A percentile compares a stretch with the other conserved stretches of the same genome.
These are phyloP conservation scores for Philypnodon macrostomus DNA, from an alignment of 2,797 vertebrate genomes.

Conservation along the genomic window DNA sequence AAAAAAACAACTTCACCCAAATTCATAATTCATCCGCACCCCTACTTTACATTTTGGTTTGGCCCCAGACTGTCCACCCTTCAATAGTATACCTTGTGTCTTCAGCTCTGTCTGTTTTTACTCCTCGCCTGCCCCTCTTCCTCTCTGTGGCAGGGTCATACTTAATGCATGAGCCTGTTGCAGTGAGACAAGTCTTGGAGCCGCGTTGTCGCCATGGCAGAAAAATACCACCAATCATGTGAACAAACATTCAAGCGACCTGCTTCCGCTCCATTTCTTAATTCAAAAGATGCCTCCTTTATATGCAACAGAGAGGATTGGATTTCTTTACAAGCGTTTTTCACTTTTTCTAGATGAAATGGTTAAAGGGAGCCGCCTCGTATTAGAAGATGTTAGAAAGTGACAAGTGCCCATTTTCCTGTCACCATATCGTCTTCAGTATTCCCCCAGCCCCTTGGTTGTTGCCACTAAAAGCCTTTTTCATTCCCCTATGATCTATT, in stretches of 20 bases:
- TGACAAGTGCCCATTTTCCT: constrained; percentile 51
- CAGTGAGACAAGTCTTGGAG: constrained; percentile 62
- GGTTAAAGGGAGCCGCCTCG: constrained; percentile 27
- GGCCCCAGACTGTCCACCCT: constrained; percentile 52
- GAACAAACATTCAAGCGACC: constrained; percentile 44
- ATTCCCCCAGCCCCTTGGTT: constrained; percentile 21
- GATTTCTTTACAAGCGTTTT: constrained; percentile 15
- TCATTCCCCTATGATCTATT: constrained; percentile 46
- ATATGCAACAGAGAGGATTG: constrained; percentile 20
- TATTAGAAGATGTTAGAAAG: constrained; percentile 45
- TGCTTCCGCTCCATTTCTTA: constrained; percentile 23
- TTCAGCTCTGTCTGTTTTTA: constrained; percentile 39
- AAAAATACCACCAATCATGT: constrained; percentile 62
- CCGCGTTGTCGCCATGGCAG: constrained; percentile 50
- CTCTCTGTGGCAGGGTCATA: constrained; percentile 63
- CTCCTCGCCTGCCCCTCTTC: constrained; percentile 25
- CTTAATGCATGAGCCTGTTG: constrained; percentile 75
- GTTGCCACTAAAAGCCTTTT: constrained; percentile 65
- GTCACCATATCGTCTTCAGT: constrained; percentile 44
- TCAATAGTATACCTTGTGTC: constrained; percentile 55
- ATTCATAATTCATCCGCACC: constrained; percentile 79
- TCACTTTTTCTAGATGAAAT: constrained; percentile 31
- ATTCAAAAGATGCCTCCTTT: constrained; percentile 17
- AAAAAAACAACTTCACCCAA: too few relatives aligned
- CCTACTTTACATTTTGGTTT: constrained; percentile 44